Evolutionary conservation across 2,113 vertebrate genomes (phyloP), one percentile per base, ranked within the genome.

Genomic region (Scytalopus superciliaris): DNA sequence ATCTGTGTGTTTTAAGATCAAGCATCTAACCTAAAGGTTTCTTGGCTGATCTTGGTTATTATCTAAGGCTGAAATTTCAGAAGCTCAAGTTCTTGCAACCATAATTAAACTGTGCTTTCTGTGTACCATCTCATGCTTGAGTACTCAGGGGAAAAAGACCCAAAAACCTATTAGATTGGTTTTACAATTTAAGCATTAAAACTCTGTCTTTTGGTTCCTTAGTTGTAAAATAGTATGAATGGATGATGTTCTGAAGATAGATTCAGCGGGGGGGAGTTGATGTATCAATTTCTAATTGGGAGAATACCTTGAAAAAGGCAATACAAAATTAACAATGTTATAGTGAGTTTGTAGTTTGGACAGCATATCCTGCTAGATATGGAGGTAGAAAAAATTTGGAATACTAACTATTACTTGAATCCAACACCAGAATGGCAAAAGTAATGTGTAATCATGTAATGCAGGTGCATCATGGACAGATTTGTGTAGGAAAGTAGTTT

Each of bases 1-100:
- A 74, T 30, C 31, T 84, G 4, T 37, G 30, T 57, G 16, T 73
- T 95, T 75, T 49, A 69, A 69, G 37, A 62, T 40, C 19, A 62
- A 2, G 30, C 31, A 15, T 31, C 42, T 69, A 86, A 73, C 49
- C 40, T 83, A 52, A 56, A 91, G 76, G n/a, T 52, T 89, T 79
- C 67, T 86, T 76, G 68, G 24, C 67, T 62, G 50, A 57, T 74
- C 33, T 12, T 33, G 10, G n/a, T 69, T 95, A 45, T 79, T 92
- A 68, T 83, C 67, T 90, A 60, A 90, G 56, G 49, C 40, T 87
- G 94, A 90, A 82, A 95, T 82, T 87, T 87, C 78, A 93, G 78
- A 63, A 85, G 53, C n/a, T 92, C 49, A 44, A 93, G 89, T 24
- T 88, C 49, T 90, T 50, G 19, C 68, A 83, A 53, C 57, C 6